These are phyloP conservation scores for Drosophila mayaguana DNA, from an alignment of 2,888 invertebrate species.

Conservation along the genomic window DNA sequence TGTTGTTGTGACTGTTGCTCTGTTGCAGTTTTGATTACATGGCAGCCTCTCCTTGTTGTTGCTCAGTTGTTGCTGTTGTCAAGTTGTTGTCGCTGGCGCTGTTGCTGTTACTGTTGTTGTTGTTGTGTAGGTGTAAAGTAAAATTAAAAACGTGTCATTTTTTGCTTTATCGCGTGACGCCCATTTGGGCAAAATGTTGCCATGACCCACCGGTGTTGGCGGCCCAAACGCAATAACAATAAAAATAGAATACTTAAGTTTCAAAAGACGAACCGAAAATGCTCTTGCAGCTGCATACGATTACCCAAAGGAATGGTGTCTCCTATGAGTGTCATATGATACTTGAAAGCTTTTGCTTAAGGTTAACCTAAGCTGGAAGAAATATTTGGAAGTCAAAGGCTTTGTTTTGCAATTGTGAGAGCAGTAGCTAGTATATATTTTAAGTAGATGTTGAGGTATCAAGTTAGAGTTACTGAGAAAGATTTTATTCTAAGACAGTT, in stretches of 20 bases:
- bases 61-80: constrained; percentile 38
- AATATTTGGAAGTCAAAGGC: not conserved
- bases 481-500: no score
- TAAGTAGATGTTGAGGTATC: no score
- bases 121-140: constrained; percentile 71
- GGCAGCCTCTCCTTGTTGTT: constrained; percentile 41
- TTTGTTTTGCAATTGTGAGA: not conserved
- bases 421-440: no score
- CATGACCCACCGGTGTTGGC: constrained; percentile 50
- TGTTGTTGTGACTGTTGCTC: constrained; percentile 53
- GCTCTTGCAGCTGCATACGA: not conserved
- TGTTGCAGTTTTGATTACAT: constrained; percentile 62
- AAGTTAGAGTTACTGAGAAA: no score
- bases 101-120: not conserved
- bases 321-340: not conserved
- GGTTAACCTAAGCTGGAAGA: not conserved
- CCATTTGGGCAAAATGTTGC: constrained; percentile 61
- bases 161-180: constrained; percentile 77
- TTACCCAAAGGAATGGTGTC: not conserved
- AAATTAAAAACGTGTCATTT: constrained; percentile 82
- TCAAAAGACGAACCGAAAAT: not conserved
- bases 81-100: constrained; percentile 22
- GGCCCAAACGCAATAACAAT: constrained; percentile 33
- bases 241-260: constrained; percentile 6
- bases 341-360: not conserved